Evolutionary conservation across 1,140 invertebrate species (phyloP), one percentile per base, ranked within the genome.

Genomic region (Tribolium madens): DNA sequence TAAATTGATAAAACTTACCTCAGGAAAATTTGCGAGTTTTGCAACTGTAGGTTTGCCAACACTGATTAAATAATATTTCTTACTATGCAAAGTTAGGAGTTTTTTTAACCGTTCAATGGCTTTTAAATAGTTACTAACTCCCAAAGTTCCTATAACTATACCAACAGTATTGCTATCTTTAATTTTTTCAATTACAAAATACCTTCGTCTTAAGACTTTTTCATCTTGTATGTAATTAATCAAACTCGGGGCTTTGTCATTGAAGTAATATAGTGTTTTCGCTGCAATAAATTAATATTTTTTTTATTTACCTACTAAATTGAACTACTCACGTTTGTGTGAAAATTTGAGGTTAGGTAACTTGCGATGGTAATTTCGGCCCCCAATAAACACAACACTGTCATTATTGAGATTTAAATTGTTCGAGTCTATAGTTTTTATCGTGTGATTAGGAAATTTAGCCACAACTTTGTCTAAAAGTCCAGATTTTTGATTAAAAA

Each of bases 11-110:
- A 81, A 2, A 3, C 78, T 85, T 86, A 93, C 92, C 88, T 97
- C 95, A 69, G 93, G 90, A 86, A 97, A 96, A 87, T 99, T 99
- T 0, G 96, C 96, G 72, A 99, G 86, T 87, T 99, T 99, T 0
- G 94, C 91, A 47, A 93, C 91, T 89, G 96, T 98, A 12, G 96
- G 92, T 87, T 97, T 97, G 1, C 97, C 97, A 69, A 98, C 93
- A 26, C 94, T 94, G 50, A 98, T 91, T n/a, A 95, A 92, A 82
- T 98, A 98, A 69, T 91, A 92, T 83, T 95, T 96, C 84, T 97
- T 97, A 0, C 92, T 92, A 42, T 92, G 91, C 42, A 87, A 84
- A 82, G 91, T 92, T 0, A 95, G 89, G 26, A 95, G 86, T 42
- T 88, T 84, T 85, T 95, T 96, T 50, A 98, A 85, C 77, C 91